Base-by-base conservation (phyloP, 2,888 invertebrate genomes). In the Amphipoea lucens region DNA sequence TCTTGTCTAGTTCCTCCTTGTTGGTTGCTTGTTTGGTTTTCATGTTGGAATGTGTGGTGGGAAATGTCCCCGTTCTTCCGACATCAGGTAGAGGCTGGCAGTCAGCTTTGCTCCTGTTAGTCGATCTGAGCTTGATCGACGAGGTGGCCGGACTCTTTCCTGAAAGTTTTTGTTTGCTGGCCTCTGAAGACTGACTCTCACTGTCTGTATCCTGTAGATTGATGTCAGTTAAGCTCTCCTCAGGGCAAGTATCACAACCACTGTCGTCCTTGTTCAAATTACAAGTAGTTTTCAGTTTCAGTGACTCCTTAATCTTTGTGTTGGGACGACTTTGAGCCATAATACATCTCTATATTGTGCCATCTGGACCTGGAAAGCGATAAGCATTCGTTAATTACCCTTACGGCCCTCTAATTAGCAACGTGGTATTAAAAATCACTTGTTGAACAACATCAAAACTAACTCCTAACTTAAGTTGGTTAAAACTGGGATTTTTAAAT, bases 11-110 rank as follows among this genome's bases (percentile, higher is more conserved):
- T 87, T 96, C 97, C 83, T 96, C 96, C 91, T 96, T 97, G 40
- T 23, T 65, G 40, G 40, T 65, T 79, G 90, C 88, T 91, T 97
- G 96, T 92, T 97, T 97, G 89, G 97, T 96, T 95, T 97, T 97
- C 97, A 97, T 97, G 95, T 94, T 97, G 96, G 96, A 96, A 96
- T 97, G 95, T 96, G 92, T 94, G 94, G 94, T 94, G 95, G 95
- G 94, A 95, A 93, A 91, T 91, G 90, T 90, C 92, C 95, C 95
- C 94, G 96, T 96, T 94, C 92, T 93, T 94, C 93, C 96, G 97
- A 96, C 97, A 97, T 97, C 92, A 96, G 97, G 96, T 94, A 94
- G 89, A 92, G 88, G 87, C 90, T 93, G 88, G 74, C 86, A 88
- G 87, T 94, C 94, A 89, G 90, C 89, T 91, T 90, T 90, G 83